Evolutionary conservation across 2,797 vertebrate species (phyloP).

Genomic region (Potorous gilbertii): DNA sequence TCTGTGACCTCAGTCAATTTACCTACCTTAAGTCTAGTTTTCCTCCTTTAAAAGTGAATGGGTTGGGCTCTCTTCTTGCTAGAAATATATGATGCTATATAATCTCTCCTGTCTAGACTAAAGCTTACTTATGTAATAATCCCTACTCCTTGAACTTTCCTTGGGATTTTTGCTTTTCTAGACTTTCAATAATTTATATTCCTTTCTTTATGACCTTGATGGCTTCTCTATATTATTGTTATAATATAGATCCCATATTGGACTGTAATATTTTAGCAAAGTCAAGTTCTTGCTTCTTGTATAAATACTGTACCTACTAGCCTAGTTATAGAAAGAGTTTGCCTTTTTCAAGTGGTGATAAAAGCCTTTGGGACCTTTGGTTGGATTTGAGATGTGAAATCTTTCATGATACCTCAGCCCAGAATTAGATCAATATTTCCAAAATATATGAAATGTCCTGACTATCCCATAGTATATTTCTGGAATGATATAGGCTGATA

Average conservation of each 20-base stretch:
- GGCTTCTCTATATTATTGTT: too few species aligned
- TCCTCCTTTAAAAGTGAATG: too few species aligned
- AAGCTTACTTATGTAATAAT: not conserved
- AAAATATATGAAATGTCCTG: not conserved
- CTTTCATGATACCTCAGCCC: not conserved
- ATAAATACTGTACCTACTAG: too few species aligned
- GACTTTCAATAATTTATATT: too few species aligned
- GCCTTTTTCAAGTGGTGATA: too few species aligned
- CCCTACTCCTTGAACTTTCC: not conserved
- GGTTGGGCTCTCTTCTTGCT: not conserved
- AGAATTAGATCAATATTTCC: not conserved
- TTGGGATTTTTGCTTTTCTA: too few species aligned
- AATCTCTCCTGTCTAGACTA: not conserved
- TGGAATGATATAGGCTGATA: not conserved
- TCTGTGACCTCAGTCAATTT: not conserved
- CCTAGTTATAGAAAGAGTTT: too few species aligned
- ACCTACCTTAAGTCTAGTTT: not conserved
- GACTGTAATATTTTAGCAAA: too few species aligned
- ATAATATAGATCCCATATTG: too few species aligned
- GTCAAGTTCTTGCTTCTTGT: too few species aligned
- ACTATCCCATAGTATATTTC: not conserved
- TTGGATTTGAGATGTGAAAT: not conserved
- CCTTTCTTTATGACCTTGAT: too few species aligned
- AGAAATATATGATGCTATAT: not conserved
- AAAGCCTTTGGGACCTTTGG: not conserved